Conservation (phyloP, 2,113 vertebrate species). For the Bufo bufo region DNA sequence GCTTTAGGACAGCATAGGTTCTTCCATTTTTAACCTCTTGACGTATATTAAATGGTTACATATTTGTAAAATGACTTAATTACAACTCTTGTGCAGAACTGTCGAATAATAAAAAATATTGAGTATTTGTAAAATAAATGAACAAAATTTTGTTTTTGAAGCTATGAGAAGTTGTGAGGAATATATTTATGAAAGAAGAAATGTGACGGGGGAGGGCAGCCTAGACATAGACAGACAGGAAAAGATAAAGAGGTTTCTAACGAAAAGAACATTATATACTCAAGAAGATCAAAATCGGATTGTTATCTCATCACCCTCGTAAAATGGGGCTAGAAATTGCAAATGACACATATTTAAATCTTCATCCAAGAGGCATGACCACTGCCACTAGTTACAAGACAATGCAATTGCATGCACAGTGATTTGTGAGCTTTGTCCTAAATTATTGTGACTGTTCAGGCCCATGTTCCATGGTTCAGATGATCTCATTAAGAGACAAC, state of each 20-base stretch:
- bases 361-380: background rate
- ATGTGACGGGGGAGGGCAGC: no score
- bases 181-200: no score
- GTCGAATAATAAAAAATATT: no score
- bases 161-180: no score
- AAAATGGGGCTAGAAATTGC: background rate
- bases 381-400: background rate
- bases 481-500: conserved; percentile 18
- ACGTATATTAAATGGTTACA: no score
- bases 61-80: no score
- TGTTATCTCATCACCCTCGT: background rate
- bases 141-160: no score
- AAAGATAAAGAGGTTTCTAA: background rate
- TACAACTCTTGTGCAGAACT: no score
- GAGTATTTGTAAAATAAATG: no score
- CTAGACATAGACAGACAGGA: background rate
- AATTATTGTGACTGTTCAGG: background rate
- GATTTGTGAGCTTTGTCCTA: background rate
- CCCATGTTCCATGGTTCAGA: background rate
- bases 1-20: no score
- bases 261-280: background rate
- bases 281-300: background rate
- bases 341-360: background rate
- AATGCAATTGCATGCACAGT: background rate
- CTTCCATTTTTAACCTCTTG: no score